Percentiles rank a stretch among this genome's conserved stretches.
Evolutionary conservation across 2,113 vertebrate genomes (phyloP).

Genomic region (Limnothrissa miodon): DNA sequence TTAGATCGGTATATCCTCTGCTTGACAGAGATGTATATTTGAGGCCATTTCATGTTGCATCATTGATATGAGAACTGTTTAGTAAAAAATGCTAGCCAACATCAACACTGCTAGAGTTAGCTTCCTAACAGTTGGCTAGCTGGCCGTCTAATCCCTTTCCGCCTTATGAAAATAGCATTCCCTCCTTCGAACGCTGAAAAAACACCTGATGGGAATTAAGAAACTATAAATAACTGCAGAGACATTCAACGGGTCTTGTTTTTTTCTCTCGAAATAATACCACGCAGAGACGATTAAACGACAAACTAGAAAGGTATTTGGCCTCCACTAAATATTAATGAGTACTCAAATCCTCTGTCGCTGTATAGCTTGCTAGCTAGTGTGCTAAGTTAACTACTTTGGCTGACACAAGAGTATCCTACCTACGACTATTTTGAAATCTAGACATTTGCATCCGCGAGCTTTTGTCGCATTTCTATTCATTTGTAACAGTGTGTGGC

Average conservation of each 20-base stretch:
- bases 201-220: slow-evolving; percentile 21
- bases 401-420: not conserved
- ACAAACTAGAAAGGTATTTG: not conserved
- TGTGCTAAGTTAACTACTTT: slow-evolving; percentile 44
- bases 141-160: slow-evolving; percentile 48
- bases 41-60: not conserved
- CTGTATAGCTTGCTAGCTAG: not conserved
- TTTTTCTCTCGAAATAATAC: not conserved
- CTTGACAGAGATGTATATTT: not conserved
- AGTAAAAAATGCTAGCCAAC: slow-evolving; percentile 31
- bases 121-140: slow-evolving; percentile 30
- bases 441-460: not conserved
- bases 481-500: not conserved
- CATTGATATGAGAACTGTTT: not conserved
- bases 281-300: not conserved
- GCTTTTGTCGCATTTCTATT: not conserved
- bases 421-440: not conserved
- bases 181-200: slow-evolving; percentile 14
- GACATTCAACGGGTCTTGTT: not conserved
- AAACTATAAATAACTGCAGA: slow-evolving; percentile 10
- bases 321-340: slow-evolving; percentile 28
- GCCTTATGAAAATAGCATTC: slow-evolving; percentile 33
- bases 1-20: not conserved
- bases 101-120: slow-evolving; percentile 31
- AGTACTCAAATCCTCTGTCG: slow-evolving; percentile 43